Conservation (phyloP, 2,113 vertebrate genomes). For the Sprattus sprattus region DNA sequence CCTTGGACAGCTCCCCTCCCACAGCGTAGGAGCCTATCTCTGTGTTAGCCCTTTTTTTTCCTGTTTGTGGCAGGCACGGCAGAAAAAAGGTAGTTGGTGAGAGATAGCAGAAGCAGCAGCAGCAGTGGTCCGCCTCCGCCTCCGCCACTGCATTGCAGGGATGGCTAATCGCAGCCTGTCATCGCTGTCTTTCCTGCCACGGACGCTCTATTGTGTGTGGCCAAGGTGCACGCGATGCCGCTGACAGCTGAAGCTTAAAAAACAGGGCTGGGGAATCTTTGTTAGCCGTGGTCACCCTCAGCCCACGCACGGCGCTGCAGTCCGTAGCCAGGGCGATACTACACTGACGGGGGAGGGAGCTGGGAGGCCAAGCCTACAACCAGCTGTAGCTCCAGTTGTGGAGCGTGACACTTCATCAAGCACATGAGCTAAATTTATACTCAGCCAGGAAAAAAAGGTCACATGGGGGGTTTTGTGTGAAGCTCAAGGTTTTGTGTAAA, state of each 20-base stretch:
- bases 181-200: conserved; percentile 24
- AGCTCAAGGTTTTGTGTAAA: not conserved
- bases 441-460: not conserved
- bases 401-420: not conserved
- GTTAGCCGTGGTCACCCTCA: not conserved
- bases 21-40: not conserved
- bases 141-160: conserved; percentile 53
- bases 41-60: not conserved
- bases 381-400: not conserved
- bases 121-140: not conserved
- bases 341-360: too few species aligned
- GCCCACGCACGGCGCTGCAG: not conserved
- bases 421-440: not conserved
- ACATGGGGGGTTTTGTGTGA: not conserved
- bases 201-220: conserved; percentile 31
- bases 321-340: too few species aligned
- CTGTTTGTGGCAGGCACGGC: not conserved
- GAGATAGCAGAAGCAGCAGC: conserved; percentile 23
- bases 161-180: conserved; percentile 36
- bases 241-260: conserved; percentile 32
- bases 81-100: not conserved
- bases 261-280: not conserved
- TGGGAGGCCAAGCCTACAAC: too few species aligned
- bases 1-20: conserved; percentile 20
- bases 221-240: conserved; percentile 32